Evolutionary conservation across 1,140 invertebrate species (phyloP).

Genomic region (Drosophila willistoni): DNA sequence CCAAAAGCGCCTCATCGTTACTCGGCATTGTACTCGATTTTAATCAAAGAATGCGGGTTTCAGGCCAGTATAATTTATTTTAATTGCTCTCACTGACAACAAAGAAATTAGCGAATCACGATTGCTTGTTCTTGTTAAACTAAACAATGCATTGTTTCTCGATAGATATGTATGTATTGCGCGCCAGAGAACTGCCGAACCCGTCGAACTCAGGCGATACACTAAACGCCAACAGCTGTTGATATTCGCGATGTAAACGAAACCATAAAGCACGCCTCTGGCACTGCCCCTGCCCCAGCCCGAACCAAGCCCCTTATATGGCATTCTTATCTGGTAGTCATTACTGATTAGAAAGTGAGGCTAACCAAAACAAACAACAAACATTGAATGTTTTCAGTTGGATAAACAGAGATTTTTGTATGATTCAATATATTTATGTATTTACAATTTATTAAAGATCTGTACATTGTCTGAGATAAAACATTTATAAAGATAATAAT

Average conservation of each 20-base stretch:
- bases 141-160: conserved; percentile 17
- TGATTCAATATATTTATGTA: conserved; percentile 6
- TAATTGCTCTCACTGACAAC: conserved; percentile 23
- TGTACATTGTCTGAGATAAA: conserved; percentile 19
- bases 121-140: conserved; percentile 12
- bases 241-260: conserved; percentile 39
- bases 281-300: neutral
- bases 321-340: neutral
- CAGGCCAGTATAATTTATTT: neutral
- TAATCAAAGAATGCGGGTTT: neutral
- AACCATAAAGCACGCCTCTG: conserved; percentile 5
- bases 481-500: conserved; percentile 19
- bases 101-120: conserved; percentile 71
- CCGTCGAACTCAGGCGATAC: conserved; percentile 49
- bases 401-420: conserved; percentile 2
- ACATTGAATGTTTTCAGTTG: neutral
- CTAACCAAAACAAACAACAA: conserved; percentile 3
- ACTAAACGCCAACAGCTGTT: conserved; percentile 45
- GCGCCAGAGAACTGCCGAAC: conserved; percentile 31
- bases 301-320: conserved; percentile 4
- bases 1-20: conserved; percentile 20
- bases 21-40: conserved; percentile 16
- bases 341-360: neutral
- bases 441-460: conserved; percentile 38
- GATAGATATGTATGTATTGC: neutral